These are phyloP conservation scores for Probaryconus sp. DNA, from an alignment of 1,140 invertebrate genomes.

Conservation along the genomic window DNA sequence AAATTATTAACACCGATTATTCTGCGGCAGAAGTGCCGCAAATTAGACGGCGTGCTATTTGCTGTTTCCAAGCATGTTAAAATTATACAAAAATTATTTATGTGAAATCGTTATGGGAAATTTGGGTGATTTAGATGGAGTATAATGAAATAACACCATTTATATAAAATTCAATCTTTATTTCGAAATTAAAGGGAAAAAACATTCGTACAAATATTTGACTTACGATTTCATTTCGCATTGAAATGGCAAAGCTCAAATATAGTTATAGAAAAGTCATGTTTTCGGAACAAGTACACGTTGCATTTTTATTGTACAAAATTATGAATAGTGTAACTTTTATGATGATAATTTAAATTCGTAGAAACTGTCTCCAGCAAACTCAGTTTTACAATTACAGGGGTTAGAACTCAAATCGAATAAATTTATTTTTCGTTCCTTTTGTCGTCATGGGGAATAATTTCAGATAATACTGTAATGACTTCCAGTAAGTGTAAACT, in stretches of 20 bases:
- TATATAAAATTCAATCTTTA: slow-evolving; percentile 36
- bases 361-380: slow-evolving; percentile 43
- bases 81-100: too few species aligned
- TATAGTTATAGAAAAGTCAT: slow-evolving; percentile 37
- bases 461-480: slow-evolving; percentile 21
- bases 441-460: slow-evolving; percentile 10
- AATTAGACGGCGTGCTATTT: too few species aligned
- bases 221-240: slow-evolving; percentile 28
- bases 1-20: too few species aligned
- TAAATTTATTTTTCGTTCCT: slow-evolving; percentile 20
- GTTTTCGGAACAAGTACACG: slow-evolving; percentile 22
- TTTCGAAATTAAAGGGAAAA: slow-evolving; percentile 25
- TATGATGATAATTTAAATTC: slow-evolving; percentile 34
- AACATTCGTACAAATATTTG: slow-evolving; percentile 33
- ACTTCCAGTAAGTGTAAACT: not conserved
- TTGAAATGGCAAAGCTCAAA: slow-evolving; percentile 25
- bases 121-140: too few species aligned
- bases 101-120: too few species aligned
- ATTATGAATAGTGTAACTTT: slow-evolving; percentile 39
- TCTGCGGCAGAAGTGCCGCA: too few species aligned
- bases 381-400: slow-evolving; percentile 33
- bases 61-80: too few species aligned
- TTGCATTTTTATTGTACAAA: slow-evolving; percentile 27
- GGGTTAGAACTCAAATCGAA: slow-evolving; percentile 8
- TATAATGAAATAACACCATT: not conserved